Conservation (phyloP, 64 coral and sea anemone genomes). For the Dendronephthya gigantea region DNA sequence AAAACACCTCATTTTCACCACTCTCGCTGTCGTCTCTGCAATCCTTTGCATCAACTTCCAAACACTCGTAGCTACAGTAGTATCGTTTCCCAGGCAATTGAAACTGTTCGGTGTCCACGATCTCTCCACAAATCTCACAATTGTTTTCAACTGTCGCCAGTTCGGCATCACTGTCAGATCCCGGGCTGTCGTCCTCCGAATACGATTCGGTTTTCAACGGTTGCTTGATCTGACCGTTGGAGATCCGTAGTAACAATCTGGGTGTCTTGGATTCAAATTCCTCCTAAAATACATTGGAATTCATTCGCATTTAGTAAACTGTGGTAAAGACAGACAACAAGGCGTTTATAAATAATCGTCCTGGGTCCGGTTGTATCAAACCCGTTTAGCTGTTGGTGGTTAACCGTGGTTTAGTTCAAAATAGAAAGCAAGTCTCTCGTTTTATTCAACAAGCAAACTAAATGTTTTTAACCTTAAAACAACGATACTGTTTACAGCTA, state of each 20-base stretch:
- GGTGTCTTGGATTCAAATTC: background rate
- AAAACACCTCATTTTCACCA: background rate
- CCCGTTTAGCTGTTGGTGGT: too few relatives aligned
- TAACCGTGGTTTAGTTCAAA: too few relatives aligned
- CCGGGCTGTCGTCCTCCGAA: background rate
- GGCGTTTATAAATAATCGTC: too few relatives aligned
- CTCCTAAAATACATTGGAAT: background rate
- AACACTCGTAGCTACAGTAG: background rate
- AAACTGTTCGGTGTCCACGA: background rate
- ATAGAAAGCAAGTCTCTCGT: too few relatives aligned
- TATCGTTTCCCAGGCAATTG: background rate
- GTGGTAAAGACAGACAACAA: too few relatives aligned
- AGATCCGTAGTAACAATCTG: constrained; percentile 1
- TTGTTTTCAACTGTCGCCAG: background rate
- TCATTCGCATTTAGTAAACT: background rate
- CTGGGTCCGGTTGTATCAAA: too few relatives aligned
- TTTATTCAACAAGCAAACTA: too few relatives aligned
- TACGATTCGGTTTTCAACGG: background rate
- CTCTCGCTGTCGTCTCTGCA: background rate
- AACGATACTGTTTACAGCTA: too few relatives aligned
- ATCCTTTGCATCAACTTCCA: background rate
- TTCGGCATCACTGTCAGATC: background rate
- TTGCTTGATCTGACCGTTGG: constrained; percentile 16
- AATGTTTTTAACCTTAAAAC: too few relatives aligned
- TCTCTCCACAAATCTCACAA: background rate